phyloP scores from a whole-genome alignment of 2,113 vertebrate genomes.

The Dinomys branickii region DNA sequence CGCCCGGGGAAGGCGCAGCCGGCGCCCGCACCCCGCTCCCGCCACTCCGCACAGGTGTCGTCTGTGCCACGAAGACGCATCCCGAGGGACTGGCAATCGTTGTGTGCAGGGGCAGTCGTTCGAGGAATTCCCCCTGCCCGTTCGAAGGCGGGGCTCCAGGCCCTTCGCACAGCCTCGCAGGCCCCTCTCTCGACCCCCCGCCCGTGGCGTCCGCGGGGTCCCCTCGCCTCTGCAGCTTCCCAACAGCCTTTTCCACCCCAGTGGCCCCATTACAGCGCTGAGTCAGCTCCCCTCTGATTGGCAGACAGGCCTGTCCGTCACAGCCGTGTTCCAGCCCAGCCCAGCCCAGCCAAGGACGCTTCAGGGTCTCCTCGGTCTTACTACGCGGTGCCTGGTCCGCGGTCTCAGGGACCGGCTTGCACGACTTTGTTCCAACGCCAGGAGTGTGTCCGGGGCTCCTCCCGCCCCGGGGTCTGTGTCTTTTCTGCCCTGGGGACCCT shows the following conservation, averaged over 20 bases:
- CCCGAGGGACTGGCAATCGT: not conserved
- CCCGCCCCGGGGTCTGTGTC: not conserved
- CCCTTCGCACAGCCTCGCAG: not conserved
- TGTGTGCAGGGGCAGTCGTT: not conserved
- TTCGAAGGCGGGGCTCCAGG: not conserved
- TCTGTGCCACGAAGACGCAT: not conserved
- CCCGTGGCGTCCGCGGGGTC: not conserved
- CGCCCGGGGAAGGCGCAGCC: not conserved
- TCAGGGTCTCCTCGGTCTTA: slow-evolving; percentile 30
- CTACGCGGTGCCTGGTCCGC: not conserved
- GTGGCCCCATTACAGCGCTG: too few species aligned
- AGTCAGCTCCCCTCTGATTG: slow-evolving; percentile 38
- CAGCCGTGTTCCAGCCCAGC: not conserved
- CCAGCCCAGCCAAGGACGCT: slow-evolving; percentile 49
- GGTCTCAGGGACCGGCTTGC: not conserved
- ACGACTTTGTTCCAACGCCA: not conserved
- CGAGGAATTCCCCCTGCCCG: not conserved
- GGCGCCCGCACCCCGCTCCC: not conserved
- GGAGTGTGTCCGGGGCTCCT: not conserved
- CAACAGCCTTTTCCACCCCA: not conserved
- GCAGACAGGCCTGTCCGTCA: slow-evolving; percentile 50
- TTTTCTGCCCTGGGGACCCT: not conserved
- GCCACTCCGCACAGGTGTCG: not conserved
- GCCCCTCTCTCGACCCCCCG: not conserved
- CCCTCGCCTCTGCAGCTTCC: not conserved